Conservation (phyloP, 64 coral and sea anemone genomes). For the Stylophora pistillata region DNA sequence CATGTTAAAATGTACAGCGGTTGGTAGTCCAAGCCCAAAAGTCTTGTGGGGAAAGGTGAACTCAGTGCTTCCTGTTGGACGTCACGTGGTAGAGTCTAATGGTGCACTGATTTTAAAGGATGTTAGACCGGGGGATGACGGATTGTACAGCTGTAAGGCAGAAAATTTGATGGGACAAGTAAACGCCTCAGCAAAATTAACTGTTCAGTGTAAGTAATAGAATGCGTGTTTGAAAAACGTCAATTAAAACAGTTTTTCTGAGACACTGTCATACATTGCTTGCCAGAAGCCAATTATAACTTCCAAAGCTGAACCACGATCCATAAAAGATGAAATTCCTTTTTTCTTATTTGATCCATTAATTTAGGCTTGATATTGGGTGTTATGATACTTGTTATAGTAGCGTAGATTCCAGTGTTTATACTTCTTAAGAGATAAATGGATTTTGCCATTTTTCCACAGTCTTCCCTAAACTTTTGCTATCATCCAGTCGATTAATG, state of each 20-base stretch:
- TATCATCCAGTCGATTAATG: not conserved
- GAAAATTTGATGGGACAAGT: slow-evolving; percentile 25
- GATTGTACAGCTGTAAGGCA: slow-evolving; percentile 34
- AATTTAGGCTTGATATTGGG: too few species aligned
- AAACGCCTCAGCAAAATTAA: slow-evolving; percentile 1
- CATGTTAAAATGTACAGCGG: slow-evolving; percentile 7
- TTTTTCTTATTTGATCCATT: too few species aligned
- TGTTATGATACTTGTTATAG: too few species aligned
- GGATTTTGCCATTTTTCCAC: not conserved
- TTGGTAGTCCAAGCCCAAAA: slow-evolving; percentile 39
- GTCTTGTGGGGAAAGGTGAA: slow-evolving; percentile 3
- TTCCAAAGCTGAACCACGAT: too few species aligned
- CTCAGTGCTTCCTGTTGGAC: slow-evolving; percentile 4
- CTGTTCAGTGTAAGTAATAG: slow-evolving; percentile 5
- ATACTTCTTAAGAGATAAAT: not conserved
- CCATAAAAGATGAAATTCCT: too few species aligned
- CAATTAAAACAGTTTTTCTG: not conserved
- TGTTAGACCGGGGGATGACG: slow-evolving; percentile 3
- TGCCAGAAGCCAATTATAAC: not conserved
- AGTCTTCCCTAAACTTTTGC: slow-evolving; percentile 8
- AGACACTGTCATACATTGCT: not conserved
- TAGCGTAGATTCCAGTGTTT: not conserved
- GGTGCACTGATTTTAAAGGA: too few species aligned
- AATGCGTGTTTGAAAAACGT: not conserved
- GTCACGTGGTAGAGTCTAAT: too few species aligned